Evolutionary conservation across 1,140 invertebrate species (phyloP), one percentile per base, ranked within the genome.

Genomic region (Lanistes nyassanus): DNA sequence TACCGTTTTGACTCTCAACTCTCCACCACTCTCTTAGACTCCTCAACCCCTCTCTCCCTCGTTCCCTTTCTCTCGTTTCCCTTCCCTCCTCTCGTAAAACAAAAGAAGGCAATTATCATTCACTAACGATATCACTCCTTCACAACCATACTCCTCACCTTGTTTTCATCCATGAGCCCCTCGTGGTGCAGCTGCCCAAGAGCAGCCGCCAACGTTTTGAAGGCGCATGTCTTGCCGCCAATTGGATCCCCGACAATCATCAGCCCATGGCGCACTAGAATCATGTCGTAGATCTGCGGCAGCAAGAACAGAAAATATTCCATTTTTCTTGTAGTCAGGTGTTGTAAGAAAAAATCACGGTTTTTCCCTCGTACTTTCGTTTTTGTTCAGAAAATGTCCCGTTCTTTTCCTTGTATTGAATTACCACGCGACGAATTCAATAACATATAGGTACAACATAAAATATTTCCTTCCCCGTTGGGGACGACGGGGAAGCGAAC

Each of bases 241-340:
- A 89, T 76, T 5, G 86, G 85, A 69, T 89, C 86, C 11, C 89
- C 89, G n/a, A 89, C 88, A 47, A 89, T 88, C 87, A 89, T 89
- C 65, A 89, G 79, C 37, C 89, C 89, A 80, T 90, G 89, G 23
- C 88, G 78, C 23, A 89, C 87, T 53, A 88, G 66, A 67, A 89
- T 86, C 88, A 89, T 90, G 60, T 90, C 88, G 80, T 90, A 90
- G 39, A 90, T 88, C 85, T 89, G 75, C 68, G 77, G 76, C 66
- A 19, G 26, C 42, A 42, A 21, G 55, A 58, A n/a, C n/a, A n/a
- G n/a, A n/a, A n/a, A n/a, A n/a, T n/a, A n/a, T n/a, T n/a, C n/a
- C n/a, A n/a, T n/a, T n/a, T n/a, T n/a, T n/a, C n/a, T n/a, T n/a
- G n/a, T 29, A 74, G 34, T 9, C 5, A 4, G 4, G 23, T 26